Base-by-base conservation (phyloP, 37 sponge, comb jelly and placozoan genomes). In the Bolinopsis microptera region DNA sequence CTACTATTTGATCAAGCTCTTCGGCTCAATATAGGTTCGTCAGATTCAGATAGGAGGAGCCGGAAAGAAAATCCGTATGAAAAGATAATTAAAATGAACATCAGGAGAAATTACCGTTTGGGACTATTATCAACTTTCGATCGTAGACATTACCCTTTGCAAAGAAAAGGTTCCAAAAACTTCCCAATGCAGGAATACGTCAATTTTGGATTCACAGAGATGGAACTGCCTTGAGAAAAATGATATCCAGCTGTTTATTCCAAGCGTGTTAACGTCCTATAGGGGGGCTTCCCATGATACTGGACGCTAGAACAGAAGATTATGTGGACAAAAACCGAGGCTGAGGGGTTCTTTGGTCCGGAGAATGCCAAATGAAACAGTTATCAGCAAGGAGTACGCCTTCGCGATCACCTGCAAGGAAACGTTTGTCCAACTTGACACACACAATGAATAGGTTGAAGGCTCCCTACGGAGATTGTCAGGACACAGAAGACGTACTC, bases 221-320 rank as follows among this genome's bases (percentile, higher is more conserved):
- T 77, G 80, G 80, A 77, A 77, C 37, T 77, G 80, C 33, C 80
- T 77, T 21, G 80, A 77, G 35, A 77, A 34, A 35, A 77, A 77
- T 77, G 80, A 77, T 32, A 77, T 34, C 80, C 33, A 28, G 1
- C 9, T 34, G 37, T 35, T 77, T 34, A 36, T 77, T 35, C 80
- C 28, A 32, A 77, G 33, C 1, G 80, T 77, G n/a, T 32, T 34
- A 77, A 34, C 35, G 80, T 13, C 80, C 80, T 9, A 18, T 77
- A 0, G 80, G 80, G 1, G 80, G 80, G 1, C 35, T 77, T 0
- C 33, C 80, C 33, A 13, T 77, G 33, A 35, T 77, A 3, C 36
- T 77, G 21, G 80, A 77, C 37, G 37, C 80, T 35, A 31, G 21
- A 28, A 32, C 32, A 18, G 35, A 27, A 1, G 21, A 77, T 36